Base-by-base conservation (phyloP, 2,113 vertebrate species). In the Symphodus melops region DNA sequence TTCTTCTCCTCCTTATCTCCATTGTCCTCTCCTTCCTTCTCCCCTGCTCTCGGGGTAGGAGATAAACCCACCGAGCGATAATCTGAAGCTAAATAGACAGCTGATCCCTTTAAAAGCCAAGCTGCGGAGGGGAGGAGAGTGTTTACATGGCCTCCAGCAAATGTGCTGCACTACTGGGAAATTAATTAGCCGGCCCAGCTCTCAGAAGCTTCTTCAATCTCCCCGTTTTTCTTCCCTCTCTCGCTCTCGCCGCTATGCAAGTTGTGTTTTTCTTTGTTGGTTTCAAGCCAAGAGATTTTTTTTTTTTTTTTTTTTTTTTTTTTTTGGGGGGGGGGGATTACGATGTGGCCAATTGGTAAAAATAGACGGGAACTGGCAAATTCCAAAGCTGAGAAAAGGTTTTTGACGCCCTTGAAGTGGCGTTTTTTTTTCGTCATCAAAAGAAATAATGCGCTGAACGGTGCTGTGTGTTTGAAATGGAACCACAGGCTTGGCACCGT, bases 141-240 rank as follows among this genome's bases (percentile, higher is more conserved):
- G 81, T 90, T 88, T 88, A 90, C 85, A 88, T 55, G 76, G 79
- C 85, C 81, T 80, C 75, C 70, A 86, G 88, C 75, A 61, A 77
- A 67, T 10, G 41, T 41, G 76, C 75, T 23, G 66, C 78, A 13
- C 86, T 55, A 53, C 73, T 78, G 83, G 81, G 79, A 81, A 90
- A 86, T 88, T 88, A 82, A 90, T 88, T 82, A 88, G 55, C 78
- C 72, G 14, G 42, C 58, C 80, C 20, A 6, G 68, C 49, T 75
- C 72, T 75, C 51, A 51, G 68, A 83, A 61, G 72, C 55, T 73
- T 72, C 72, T 48, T 48, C 67, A 41, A 72, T 66, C 60, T 63
- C 23, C 51, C 28, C 23, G 0, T 0, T 60, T 52, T 52, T 3
- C 17, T 17, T 11, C 68, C 41, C 57, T 59, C 19, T 33, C 37